These are phyloP conservation scores for Holothuria leucospilota DNA, from an alignment of 53 echinoderm and acorn worm genomes.

Conservation along the genomic window DNA sequence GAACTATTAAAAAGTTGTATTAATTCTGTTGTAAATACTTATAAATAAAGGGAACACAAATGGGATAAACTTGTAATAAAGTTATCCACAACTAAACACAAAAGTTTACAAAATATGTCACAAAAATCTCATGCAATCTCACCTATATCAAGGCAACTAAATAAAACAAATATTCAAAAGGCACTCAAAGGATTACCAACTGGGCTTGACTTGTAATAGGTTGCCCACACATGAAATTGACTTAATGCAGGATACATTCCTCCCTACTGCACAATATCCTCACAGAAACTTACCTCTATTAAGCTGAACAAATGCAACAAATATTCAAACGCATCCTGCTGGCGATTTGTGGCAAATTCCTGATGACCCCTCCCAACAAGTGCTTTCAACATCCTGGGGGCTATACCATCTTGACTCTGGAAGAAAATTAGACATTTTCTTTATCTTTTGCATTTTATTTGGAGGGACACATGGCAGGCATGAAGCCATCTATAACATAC, in stretches of 20 bases:
- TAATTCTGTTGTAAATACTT: no score
- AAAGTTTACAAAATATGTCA: no score
- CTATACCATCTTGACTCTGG: slow-evolving; percentile 86
- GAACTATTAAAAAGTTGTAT: no score
- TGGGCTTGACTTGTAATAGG: no score
- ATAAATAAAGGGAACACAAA: no score
- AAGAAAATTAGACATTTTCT: neutral
- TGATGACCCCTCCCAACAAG: slow-evolving; percentile 88
- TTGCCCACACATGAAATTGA: no score
- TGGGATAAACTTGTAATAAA: no score
- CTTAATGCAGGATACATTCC: slow-evolving; percentile 40
- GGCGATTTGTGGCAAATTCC: slow-evolving; percentile 94
- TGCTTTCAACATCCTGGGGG: slow-evolving; percentile 95
- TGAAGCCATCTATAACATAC: no score
- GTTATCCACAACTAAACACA: no score
- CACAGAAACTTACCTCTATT: slow-evolving; percentile 72
- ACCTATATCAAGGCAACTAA: slow-evolving; percentile 88
- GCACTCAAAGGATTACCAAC: no score
- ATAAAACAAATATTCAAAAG: slow-evolving; percentile 78
- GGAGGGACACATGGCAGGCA: neutral
- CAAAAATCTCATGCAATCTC: neutral
- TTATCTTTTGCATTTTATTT: neutral
- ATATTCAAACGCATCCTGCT: slow-evolving; percentile 95
- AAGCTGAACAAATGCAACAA: slow-evolving; percentile 85
- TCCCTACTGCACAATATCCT: no score